These are phyloP conservation scores for Platichthys stellatus DNA, from an alignment of 2,113 vertebrate genomes.

Conservation along the genomic window DNA sequence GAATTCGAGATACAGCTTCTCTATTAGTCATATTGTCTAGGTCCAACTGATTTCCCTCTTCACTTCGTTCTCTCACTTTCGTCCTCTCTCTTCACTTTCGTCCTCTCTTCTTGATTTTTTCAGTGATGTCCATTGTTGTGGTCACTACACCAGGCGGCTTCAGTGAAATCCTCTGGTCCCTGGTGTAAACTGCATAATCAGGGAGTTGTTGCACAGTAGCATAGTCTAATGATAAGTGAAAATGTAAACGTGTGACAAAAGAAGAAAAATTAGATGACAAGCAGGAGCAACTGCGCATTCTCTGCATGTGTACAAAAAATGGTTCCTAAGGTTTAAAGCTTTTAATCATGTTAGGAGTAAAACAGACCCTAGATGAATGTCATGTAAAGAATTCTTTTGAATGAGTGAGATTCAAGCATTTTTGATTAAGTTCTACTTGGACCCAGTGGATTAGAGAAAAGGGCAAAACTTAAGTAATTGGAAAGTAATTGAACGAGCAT, in stretches of 20 bases:
- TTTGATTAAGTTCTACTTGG: slow-evolving; percentile 1
- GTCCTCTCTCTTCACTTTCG: too few relatives aligned
- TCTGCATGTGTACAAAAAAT: too few relatives aligned
- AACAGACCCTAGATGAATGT: slow-evolving; percentile 9
- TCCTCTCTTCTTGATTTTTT: background rate
- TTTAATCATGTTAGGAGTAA: too few relatives aligned
- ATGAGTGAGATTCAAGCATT: background rate
- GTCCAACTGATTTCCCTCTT: background rate
- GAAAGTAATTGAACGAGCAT: background rate
- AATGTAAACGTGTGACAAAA: too few relatives aligned
- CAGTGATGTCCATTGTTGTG: background rate
- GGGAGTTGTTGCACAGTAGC: too few relatives aligned
- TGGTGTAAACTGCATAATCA: background rate
- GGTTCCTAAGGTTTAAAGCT: too few relatives aligned
- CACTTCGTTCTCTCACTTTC: background rate
- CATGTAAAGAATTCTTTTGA: slow-evolving; percentile 6
- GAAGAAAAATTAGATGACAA: too few relatives aligned
- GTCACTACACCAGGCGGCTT: background rate
- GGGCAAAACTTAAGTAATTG: slow-evolving; percentile 4
- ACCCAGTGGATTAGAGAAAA: slow-evolving; percentile 15
- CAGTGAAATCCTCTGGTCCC: background rate
- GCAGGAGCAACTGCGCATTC: too few relatives aligned
- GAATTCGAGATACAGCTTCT: too few relatives aligned
- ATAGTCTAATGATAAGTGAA: too few relatives aligned
- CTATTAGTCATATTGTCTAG: too few relatives aligned